A percentile compares a stretch with the other conserved stretches of the same genome.
Evolutionary conservation across 2,113 vertebrate species (phyloP).

Genomic region (Paradoxurus hermaphroditus): DNA sequence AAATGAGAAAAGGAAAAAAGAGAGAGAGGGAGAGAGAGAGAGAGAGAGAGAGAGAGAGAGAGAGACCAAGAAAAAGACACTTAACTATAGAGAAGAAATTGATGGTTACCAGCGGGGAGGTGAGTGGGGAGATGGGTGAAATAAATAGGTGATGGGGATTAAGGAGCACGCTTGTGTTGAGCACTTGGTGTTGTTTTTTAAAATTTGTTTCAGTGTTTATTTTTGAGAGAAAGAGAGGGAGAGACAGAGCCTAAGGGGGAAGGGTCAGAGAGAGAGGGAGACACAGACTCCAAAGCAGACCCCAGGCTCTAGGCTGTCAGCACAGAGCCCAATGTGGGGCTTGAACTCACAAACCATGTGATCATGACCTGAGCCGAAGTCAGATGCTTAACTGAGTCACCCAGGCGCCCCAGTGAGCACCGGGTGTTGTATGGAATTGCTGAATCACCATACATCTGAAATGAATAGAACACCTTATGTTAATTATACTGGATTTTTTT

Average conservation of each 20-base stretch:
- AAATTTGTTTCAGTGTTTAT: no score
- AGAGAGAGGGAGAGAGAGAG: not conserved
- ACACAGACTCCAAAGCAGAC: no score
- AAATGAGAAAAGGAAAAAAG: not conserved
- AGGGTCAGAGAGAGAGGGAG: no score
- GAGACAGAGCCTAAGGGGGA: no score
- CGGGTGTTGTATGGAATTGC: not conserved
- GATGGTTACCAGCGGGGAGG: not conserved
- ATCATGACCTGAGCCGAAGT: no score
- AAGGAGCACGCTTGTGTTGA: not conserved
- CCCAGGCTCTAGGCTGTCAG: no score
- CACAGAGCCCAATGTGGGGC: no score
- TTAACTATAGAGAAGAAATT: not conserved
- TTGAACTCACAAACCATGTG: no score
- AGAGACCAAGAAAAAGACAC: not conserved
- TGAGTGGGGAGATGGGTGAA: not conserved
- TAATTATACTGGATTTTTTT: not conserved
- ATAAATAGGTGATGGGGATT: not conserved
- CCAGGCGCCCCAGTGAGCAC: not conserved
- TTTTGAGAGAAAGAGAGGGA: no score
- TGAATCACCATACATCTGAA: not conserved
- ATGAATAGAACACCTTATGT: not conserved
- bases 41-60: not conserved
- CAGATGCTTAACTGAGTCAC: no score
- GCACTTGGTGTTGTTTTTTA: not conserved